Evolutionary conservation across 1,140 invertebrate species (phyloP), one percentile per base, ranked within the genome.

Genomic region (Xylocopa sonorina): DNA sequence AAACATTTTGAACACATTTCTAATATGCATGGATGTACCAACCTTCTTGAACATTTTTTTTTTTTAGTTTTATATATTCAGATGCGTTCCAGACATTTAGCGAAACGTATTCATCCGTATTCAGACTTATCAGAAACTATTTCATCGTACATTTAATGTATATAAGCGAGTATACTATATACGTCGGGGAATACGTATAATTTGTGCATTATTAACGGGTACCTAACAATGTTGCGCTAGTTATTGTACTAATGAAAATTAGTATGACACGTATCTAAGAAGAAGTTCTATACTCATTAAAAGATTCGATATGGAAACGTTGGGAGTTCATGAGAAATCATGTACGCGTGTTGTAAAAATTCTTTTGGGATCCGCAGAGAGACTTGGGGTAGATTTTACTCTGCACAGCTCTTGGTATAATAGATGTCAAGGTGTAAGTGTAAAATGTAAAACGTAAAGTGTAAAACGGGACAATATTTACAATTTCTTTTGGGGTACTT

Each of bases 391-490:
- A 58, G 3, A 9, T 83, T 77, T 73, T 67, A 72, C 68, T 80
- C 10, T 38, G 68, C 67, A 64, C 51, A 67, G 84, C 84, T 68
- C 67, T 84, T 84, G 82, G 78, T 32, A 76, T 55, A 58, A 75
- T 43, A 75, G 62, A 27, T 43, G 63, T 76, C n/a, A 43, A 55
- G 67, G 29, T 58, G 60, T 74, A 74, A 46, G 32, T 66, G 51
- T 69, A 58, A n/a, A n/a, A n/a, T 66, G 51, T 69, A 50, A 62
- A 60, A 53, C 32, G 43, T 58, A 74, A 73, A 46, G 55, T 62
- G 43, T 62, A 51, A 68, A 62, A 68, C 60, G 57, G 46, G 38
- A 67, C 69, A 62, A n/a, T 85, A 85, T 85, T 64, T 85, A 85
- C 83, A 85, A 68, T 50, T 51, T 48, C 48, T 74, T 55, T n/a